phyloP scores from a whole-genome alignment of 2,797 vertebrate species.

The Phataginus tetradactyla region DNA sequence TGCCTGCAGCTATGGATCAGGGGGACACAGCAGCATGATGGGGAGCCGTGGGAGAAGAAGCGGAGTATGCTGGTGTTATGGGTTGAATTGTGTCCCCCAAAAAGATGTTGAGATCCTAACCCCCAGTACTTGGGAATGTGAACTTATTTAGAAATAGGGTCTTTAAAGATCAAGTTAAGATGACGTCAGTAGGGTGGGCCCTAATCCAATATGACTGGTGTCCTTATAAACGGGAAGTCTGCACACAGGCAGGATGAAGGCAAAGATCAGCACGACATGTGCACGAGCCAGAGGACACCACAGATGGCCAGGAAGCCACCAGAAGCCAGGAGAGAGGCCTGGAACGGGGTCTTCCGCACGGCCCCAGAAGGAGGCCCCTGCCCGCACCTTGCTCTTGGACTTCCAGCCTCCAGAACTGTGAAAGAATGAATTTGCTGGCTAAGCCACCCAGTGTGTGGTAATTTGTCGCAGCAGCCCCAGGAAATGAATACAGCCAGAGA shows the following conservation, averaged over 20 bases:
- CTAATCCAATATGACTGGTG: background rate
- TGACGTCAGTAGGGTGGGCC: background rate
- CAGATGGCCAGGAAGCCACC: background rate
- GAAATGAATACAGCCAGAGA: background rate
- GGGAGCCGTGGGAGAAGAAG: background rate
- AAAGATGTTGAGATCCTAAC: background rate
- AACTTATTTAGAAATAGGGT: background rate
- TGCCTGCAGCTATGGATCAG: accelerated
- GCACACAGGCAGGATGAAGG: background rate
- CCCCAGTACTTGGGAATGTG: background rate
- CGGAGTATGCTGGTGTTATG: background rate
- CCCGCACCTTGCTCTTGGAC: too few relatives aligned
- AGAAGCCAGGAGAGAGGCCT: background rate
- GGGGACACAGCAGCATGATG: too few relatives aligned
- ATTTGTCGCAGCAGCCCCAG: background rate
- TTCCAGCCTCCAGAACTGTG: background rate
- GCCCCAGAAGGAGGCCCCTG: background rate
- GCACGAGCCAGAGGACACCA: too few relatives aligned
- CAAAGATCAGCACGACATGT: background rate
- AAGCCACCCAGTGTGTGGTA: background rate
- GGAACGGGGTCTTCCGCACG: background rate
- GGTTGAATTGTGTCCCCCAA: background rate
- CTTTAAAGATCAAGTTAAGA: background rate
- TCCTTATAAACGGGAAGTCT: background rate
- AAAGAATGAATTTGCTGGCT: background rate